A percentile compares a stretch with the other conserved stretches of the same genome.
These are phyloP conservation scores for Chelidonichthys spinosus DNA, from an alignment of 2,797 vertebrate genomes.

Conservation along the genomic window DNA sequence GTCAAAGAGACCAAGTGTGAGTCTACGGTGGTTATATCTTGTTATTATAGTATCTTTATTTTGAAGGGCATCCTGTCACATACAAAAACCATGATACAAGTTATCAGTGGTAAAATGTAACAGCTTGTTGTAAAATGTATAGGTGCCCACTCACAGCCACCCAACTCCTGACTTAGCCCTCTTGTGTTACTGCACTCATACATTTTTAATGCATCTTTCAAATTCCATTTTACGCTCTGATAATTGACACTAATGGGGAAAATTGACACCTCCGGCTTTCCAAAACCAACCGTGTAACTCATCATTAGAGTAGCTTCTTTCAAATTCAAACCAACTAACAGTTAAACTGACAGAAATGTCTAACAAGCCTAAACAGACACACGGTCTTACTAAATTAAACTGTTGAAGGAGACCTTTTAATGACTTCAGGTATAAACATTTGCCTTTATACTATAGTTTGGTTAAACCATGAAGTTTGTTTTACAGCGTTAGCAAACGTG, in stretches of 20 bases:
- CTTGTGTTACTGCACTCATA: slow-evolving; percentile 68
- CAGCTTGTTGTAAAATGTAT: slow-evolving; percentile 12
- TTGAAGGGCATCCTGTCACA: background rate
- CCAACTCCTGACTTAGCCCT: slow-evolving; percentile 16
- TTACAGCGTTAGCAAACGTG: background rate
- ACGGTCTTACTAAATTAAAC: background rate
- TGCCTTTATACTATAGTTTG: background rate
- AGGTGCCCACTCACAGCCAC: slow-evolving; percentile 34
- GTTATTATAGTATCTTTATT: background rate
- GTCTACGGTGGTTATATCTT: background rate
- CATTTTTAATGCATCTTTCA: slow-evolving; percentile 73
- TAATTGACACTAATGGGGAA: slow-evolving; percentile 70
- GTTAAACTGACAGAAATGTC: slow-evolving; percentile 20
- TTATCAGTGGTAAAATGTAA: background rate
- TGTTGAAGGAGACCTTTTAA: background rate
- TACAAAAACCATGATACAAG: background rate
- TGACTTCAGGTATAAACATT: background rate
- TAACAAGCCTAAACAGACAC: background rate
- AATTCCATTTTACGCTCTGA: slow-evolving; percentile 58
- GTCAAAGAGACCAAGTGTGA: background rate
- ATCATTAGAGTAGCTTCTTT: slow-evolving; percentile 18
- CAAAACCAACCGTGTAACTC: slow-evolving; percentile 17
- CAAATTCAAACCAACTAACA: background rate
- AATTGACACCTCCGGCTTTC: slow-evolving; percentile 43
- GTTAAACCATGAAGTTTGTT: background rate